Conservation (phyloP, 2,797 vertebrate species). For the Darevskia nairensis region DNA sequence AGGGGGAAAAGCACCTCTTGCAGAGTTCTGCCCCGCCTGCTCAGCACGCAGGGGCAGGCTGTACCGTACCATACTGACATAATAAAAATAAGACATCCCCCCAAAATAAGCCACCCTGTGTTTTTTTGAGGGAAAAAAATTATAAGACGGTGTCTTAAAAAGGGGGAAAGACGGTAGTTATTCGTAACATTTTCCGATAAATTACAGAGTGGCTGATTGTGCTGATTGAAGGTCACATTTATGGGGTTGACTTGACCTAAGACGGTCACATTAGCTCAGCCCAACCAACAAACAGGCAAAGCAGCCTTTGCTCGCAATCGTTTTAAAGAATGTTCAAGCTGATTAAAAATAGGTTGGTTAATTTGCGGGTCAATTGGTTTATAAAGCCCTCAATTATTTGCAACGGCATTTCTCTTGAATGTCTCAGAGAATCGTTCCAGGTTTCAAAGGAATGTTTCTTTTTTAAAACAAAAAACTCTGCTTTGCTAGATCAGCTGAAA, state of each 20-base stretch:
- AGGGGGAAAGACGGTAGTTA: no score
- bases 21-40: no score
- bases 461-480: no score
- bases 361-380: constrained; percentile 20
- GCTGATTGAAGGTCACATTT: rapidly evolving
- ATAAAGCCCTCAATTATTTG: constrained; percentile 2
- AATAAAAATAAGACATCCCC: no score
- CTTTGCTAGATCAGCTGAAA: neutral
- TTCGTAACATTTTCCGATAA: constrained; percentile 23
- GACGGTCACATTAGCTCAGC: constrained; percentile 4
- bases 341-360: constrained; percentile 31
- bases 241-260: constrained; percentile 41
- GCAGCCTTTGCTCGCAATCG: constrained; percentile 15
- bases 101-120: no score
- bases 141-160: no score
- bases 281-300: constrained; percentile 37
- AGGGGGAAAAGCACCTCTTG: no score
- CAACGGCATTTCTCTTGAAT: neutral
- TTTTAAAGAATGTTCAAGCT: constrained; percentile 32
- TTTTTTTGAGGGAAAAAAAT: no score
- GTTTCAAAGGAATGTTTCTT: neutral
- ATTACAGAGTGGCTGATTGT: constrained; percentile 3
- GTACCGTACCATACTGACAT: no score
- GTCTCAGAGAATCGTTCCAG: neutral
- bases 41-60: no score